These are phyloP conservation scores for Peromyscus nudipes DNA, from an alignment of 2,797 vertebrate genomes.

Conservation along the genomic window DNA sequence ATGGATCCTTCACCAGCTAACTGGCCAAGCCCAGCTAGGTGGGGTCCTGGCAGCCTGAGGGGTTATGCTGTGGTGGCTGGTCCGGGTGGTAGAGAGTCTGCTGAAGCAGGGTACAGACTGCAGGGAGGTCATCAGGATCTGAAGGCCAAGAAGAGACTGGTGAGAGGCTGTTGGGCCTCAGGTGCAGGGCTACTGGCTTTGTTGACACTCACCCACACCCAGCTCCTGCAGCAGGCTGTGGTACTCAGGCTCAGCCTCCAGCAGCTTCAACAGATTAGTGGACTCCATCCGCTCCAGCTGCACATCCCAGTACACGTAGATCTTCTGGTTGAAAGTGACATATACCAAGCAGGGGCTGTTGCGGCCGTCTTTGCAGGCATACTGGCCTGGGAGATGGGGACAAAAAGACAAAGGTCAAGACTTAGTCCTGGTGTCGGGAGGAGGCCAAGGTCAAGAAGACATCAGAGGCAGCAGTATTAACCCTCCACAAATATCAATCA, in stretches of 20 bases:
- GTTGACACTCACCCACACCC: constrained; percentile 92
- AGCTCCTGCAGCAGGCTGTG: constrained; percentile 89
- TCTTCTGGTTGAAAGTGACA: constrained; percentile 97
- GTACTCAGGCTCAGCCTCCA: constrained; percentile 93
- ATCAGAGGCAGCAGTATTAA: background rate
- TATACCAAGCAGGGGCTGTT: constrained; percentile 98
- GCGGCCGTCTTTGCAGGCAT: constrained; percentile 95
- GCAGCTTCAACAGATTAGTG: constrained; percentile 94
- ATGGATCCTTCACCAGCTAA: background rate
- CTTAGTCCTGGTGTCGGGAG: background rate
- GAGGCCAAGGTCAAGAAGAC: background rate
- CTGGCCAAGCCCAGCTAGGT: constrained; percentile 58
- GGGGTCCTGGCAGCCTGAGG: constrained; percentile 67
- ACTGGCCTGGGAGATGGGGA: constrained; percentile 91
- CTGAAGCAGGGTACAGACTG: constrained; percentile 90
- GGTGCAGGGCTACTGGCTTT: accelerated
- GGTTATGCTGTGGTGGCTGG: constrained; percentile 71
- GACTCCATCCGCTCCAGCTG: constrained; percentile 97
- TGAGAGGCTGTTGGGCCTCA: background rate
- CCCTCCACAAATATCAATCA: background rate
- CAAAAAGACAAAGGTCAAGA: background rate
- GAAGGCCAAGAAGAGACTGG: constrained; percentile 61
- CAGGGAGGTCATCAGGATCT: constrained; percentile 91
- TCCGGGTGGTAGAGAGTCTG: constrained; percentile 92
- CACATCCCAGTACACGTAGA: constrained; percentile 98